These are phyloP conservation scores for Calliopum simillimum DNA, from an alignment of 2,888 invertebrate species.

Conservation along the genomic window DNA sequence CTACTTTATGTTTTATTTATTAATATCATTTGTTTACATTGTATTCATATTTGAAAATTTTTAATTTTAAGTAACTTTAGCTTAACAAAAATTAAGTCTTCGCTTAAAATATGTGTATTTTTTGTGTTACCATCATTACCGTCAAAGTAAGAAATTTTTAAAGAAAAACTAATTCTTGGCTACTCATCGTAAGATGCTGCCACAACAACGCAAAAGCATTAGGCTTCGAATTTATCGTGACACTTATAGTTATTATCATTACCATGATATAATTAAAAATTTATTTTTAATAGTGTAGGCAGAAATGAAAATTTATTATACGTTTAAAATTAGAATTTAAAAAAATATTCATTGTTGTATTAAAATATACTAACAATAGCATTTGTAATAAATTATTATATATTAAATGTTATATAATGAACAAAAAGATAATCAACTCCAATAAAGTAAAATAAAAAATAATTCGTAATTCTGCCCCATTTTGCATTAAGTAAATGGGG, in stretches of 20 bases:
- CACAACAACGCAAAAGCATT: neutral
- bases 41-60: too few species aligned
- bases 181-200: neutral
- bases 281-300: neutral
- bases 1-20: too few species aligned
- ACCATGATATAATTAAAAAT: conserved; percentile 3
- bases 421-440: conserved; percentile 19
- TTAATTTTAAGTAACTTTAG: neutral
- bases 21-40: too few species aligned
- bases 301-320: neutral
- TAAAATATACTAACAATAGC: conserved; percentile 31
- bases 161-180: neutral
- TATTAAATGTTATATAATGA: conserved; percentile 31
- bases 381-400: conserved; percentile 36
- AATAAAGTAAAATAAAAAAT: conserved; percentile 5
- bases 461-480: too few species aligned
- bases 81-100: neutral
- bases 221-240: conserved; percentile 10
- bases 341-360: conserved; percentile 35
- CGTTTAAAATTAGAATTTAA: conserved; percentile 6
- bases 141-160: neutral
- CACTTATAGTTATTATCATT: conserved; percentile 20
- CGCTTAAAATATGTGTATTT: conserved; percentile 5
- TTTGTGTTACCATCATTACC: neutral
- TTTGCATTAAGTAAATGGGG: too few species aligned